Conservation (phyloP, 2,888 invertebrate genomes). For the Torymus auratus region DNA sequence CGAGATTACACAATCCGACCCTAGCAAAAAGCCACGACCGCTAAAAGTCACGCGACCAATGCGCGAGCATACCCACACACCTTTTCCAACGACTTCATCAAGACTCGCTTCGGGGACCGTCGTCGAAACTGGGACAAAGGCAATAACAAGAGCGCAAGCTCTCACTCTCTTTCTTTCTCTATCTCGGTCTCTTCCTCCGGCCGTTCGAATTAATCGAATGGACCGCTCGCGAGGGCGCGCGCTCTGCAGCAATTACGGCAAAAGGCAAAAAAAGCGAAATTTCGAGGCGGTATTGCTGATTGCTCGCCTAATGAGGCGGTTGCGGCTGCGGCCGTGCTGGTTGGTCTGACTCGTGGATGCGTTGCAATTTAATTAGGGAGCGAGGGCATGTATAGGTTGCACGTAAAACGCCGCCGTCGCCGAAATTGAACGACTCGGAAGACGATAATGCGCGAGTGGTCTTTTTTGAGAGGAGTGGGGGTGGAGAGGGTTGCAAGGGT, state of each 20-base stretch:
- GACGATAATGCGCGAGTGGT: too few relatives aligned
- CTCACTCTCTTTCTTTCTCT: too few relatives aligned
- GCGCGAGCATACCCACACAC: neutral
- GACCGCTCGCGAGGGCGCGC: neutral
- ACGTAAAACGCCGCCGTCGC: too few relatives aligned
- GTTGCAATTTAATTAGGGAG: conserved; percentile 51
- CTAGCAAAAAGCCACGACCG: neutral
- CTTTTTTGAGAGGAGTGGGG: too few relatives aligned
- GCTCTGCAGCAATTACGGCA: too few relatives aligned
- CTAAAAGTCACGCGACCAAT: neutral
- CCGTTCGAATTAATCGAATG: conserved; percentile 34
- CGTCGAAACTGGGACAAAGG: conserved; percentile 30
- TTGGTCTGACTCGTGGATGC: conserved; percentile 8
- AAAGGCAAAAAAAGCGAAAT: conserved; percentile 9
- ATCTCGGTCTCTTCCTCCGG: neutral
- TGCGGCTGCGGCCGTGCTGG: neutral
- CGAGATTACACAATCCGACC: too few relatives aligned
- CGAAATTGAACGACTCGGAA: conserved; percentile 8
- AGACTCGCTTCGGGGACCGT: neutral
- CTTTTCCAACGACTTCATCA: conserved; percentile 10
- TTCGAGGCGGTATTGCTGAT: conserved; percentile 31
- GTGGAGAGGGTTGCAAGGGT: too few relatives aligned
- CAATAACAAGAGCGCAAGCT: conserved; percentile 21
- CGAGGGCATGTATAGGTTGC: too few relatives aligned
- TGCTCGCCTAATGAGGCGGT: conserved; percentile 49